Conservation (phyloP, 2,113 vertebrate genomes). For the Protobothrops mucrosquamatus region DNA sequence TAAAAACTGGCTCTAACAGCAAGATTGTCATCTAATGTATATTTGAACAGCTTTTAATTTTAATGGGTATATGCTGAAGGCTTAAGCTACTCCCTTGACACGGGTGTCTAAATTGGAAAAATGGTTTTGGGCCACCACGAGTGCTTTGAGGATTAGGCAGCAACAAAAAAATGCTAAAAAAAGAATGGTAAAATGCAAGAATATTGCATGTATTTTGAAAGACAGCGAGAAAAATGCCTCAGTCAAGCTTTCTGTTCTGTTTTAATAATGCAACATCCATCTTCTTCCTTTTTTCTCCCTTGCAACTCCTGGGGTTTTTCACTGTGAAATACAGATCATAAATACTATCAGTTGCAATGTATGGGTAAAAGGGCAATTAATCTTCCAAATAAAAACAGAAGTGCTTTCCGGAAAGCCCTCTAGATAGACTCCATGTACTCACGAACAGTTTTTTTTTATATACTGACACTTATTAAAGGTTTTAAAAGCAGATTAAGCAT, state of each 20-base stretch:
- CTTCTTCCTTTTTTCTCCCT: neutral
- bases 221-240: neutral
- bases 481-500: neutral
- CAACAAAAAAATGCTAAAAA: neutral
- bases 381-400: neutral
- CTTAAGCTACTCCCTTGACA: neutral
- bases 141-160: neutral
- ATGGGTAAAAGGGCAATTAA: slow-evolving; percentile 8
- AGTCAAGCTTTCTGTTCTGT: neutral
- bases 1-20: slow-evolving; percentile 23
- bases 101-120: neutral
- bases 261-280: slow-evolving; percentile 1
- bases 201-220: neutral
- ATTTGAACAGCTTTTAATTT: slow-evolving; percentile 13
- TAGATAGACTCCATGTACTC: neutral
- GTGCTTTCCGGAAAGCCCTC: slow-evolving; percentile 4
- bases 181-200: neutral
- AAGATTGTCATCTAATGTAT: slow-evolving; percentile 17
- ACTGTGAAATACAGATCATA: neutral
- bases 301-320: slow-evolving; percentile 2
- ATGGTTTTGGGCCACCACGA: neutral
- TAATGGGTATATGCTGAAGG: neutral
- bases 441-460: neutral
- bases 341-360: neutral
- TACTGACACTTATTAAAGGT: neutral